Evolutionary conservation across 2,113 vertebrate genomes (phyloP), one percentile per base, ranked within the genome.

Genomic region (Colossoma macropomum): DNA sequence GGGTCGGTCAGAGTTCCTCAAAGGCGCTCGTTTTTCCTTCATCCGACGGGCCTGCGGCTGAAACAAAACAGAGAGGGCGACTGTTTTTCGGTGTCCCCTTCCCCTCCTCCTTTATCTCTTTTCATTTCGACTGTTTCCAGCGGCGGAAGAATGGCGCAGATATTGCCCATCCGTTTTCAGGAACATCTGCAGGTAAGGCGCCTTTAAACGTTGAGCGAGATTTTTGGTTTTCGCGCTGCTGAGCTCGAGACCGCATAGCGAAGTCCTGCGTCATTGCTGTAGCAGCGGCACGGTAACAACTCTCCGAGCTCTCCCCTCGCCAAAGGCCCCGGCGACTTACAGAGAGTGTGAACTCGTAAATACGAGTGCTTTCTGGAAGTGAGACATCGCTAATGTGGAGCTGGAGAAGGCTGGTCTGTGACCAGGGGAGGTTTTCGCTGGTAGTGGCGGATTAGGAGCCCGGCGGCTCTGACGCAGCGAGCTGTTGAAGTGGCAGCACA

Each of bases 181-280:
- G 93, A 95, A 91, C 94, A 95, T 94, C 94, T 95, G 93, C 94
- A 95, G 94, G 94, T 95, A 94, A 93, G 93, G 77, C 76, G 45
- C 72, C 63, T 54, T 66, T 81, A 66, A 65, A 3, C 34, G 3
- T 7, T 9, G 41, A 9, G 4, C 41, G 17, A 10, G 50, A 9
- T 59, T 23, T 17, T 83, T 8, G 83, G 77, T 79, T 38, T 79
- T 81, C 34, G 59, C 66, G 59, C 84, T 79, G 76, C 78, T 81
- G 74, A 38, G 75, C 82, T 74, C 70, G 3, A 74, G 15, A 83
- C 87, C 70, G 75, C 84, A 76, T 86, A 78, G 82, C 73, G 48
- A 72, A 66, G 23, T 81, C 85, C 88, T 86, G 88, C 89, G 88
- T 91, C 92, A 90, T 89, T 89, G 89, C 34, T 48, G 32, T 52